A percentile compares a stretch with the other conserved stretches of the same genome.
phyloP scores from a whole-genome alignment of 2,797 vertebrate genomes.

The Aphelocoma californica region DNA sequence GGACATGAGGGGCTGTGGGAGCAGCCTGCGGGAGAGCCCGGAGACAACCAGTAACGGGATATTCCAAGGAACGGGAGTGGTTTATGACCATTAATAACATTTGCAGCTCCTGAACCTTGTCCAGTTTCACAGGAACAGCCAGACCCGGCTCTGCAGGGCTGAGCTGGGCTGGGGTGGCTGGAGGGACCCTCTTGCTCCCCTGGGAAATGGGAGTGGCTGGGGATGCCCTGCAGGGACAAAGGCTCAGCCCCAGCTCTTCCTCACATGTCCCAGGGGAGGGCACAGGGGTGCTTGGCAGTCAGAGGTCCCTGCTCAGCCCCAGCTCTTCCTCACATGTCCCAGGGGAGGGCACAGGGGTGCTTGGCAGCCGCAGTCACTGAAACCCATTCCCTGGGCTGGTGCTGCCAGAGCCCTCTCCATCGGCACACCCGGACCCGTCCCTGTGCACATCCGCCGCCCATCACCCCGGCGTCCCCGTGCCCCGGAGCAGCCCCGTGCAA shows the following conservation, averaged over 20 bases:
- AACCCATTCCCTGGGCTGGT: rapidly evolving
- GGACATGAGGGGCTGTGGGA: neutral
- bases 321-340: neutral
- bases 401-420: neutral
- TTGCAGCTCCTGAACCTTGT: neutral
- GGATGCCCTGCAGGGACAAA: neutral
- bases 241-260: neutral
- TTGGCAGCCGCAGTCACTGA: no score
- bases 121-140: neutral
- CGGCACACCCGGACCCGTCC: neutral
- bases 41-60: constrained; percentile 18
- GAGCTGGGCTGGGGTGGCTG: neutral
- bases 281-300: neutral
- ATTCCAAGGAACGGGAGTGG: neutral
- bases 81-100: constrained; percentile 53
- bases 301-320: neutral
- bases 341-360: neutral
- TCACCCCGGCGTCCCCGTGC: neutral
- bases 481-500: constrained; percentile 15
- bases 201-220: rapidly evolving
- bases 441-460: neutral
- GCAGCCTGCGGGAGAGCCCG: neutral
- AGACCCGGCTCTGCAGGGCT: neutral
- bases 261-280: neutral
- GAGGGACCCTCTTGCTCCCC: neutral